These are phyloP conservation scores for Clupea harengus DNA, from an alignment of 2,113 vertebrate genomes.

Conservation along the genomic window DNA sequence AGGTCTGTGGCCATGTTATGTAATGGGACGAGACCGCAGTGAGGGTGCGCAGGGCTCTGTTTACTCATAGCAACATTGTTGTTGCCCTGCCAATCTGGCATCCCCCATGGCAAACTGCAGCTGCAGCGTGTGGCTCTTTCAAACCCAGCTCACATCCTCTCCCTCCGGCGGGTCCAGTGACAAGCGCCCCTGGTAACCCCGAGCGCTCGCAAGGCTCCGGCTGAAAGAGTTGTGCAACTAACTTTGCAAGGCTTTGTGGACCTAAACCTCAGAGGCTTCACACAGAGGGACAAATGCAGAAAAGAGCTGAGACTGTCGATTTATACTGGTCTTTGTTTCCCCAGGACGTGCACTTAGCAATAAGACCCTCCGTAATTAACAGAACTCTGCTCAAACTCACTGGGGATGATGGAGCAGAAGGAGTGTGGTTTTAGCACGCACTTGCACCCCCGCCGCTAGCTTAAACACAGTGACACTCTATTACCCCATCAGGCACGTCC, in stretches of 20 bases:
- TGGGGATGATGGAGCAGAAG: background rate
- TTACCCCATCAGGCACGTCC: background rate
- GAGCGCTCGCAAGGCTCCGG: background rate
- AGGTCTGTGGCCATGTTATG: constrained; percentile 21
- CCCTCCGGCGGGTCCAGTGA: background rate
- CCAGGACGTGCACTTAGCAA: background rate
- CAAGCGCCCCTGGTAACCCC: constrained; percentile 19
- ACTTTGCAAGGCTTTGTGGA: constrained; percentile 4
- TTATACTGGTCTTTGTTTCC: background rate
- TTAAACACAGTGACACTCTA: background rate
- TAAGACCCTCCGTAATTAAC: background rate
- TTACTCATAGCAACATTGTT: constrained; percentile 45
- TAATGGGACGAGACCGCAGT: constrained; percentile 11
- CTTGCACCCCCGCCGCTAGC: background rate
- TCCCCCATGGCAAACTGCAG: background rate
- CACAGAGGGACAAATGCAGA: constrained; percentile 16
- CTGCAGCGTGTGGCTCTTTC: constrained; percentile 17
- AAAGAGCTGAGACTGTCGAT: background rate
- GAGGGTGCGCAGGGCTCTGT: constrained; percentile 28
- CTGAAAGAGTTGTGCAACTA: constrained; percentile 18
- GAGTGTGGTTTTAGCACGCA: background rate
- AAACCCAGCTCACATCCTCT: constrained; percentile 13
- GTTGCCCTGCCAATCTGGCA: constrained; percentile 28
- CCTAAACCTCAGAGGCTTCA: constrained; percentile 21
- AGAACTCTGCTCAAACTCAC: background rate